A percentile compares a stretch with the other conserved stretches of the same genome.
These are phyloP conservation scores for Listronotus bonariensis DNA, from an alignment of 1,140 invertebrate genomes.

Conservation along the genomic window DNA sequence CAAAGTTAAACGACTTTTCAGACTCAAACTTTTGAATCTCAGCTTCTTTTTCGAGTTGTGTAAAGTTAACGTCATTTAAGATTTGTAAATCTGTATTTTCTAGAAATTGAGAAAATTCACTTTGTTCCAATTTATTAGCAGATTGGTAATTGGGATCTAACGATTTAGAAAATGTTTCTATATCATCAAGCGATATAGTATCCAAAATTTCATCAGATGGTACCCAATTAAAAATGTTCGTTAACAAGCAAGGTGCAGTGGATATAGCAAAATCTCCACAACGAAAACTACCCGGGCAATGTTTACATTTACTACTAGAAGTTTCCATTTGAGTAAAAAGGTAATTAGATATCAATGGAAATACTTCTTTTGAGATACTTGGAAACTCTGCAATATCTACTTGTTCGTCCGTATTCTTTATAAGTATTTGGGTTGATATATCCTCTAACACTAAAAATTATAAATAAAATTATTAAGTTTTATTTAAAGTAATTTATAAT, in stretches of 20 bases:
- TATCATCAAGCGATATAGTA: slow-evolving; percentile 29
- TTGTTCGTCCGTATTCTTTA: slow-evolving; percentile 1
- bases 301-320: slow-evolving; percentile 19
- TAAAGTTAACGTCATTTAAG: no score
- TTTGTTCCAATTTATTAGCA: slow-evolving; percentile 4
- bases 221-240: slow-evolving; percentile 25
- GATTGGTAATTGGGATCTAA: background rate
- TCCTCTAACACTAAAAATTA: background rate
- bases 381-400: background rate
- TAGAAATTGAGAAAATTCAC: slow-evolving; percentile 8
- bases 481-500: no score
- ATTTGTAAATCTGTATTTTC: background rate
- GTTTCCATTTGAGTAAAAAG: slow-evolving; percentile 18
- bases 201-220: slow-evolving; percentile 28
- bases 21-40: slow-evolving; percentile 11
- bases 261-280: slow-evolving; percentile 25
- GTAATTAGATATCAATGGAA: slow-evolving; percentile 35
- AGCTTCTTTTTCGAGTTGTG: background rate
- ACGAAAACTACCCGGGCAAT: slow-evolving; percentile 32
- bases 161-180: slow-evolving; percentile 23
- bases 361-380: slow-evolving; percentile 18
- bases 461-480: background rate
- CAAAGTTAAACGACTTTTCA: slow-evolving; percentile 39
- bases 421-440: slow-evolving; percentile 4
- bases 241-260: background rate